Evolutionary conservation across 2,888 invertebrate species (phyloP).

Genomic region (Leucophenga montana): DNA sequence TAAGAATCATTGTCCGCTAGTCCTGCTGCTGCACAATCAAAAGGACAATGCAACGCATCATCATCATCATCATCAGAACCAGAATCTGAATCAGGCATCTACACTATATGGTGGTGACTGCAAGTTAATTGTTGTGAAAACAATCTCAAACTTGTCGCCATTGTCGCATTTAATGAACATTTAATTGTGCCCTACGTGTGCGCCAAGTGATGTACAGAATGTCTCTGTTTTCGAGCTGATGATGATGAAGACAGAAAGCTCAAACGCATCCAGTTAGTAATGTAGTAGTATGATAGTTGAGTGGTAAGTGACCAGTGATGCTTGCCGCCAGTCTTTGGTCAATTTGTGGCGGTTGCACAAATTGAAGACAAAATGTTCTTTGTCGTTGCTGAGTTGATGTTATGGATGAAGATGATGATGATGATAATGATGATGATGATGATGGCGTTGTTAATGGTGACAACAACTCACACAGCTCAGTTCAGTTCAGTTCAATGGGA

Average conservation of each 20-base stretch:
- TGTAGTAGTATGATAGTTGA: neutral
- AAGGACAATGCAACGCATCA: no score
- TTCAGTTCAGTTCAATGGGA: no score
- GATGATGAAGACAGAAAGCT: constrained; percentile 8
- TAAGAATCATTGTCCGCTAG: neutral
- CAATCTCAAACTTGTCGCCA: constrained; percentile 51
- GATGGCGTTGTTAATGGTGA: constrained; percentile 32
- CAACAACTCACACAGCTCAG: constrained; percentile 33
- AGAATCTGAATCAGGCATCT: no score
- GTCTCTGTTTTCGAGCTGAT: constrained; percentile 29
- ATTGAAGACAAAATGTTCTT: constrained; percentile 58
- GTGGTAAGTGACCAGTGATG: neutral
- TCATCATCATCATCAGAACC: no score
- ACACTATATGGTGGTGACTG: constrained; percentile 1
- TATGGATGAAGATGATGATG: constrained; percentile 35
- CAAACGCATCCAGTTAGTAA: neutral
- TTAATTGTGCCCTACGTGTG: constrained; percentile 61
- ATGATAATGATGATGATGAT: constrained; percentile 34
- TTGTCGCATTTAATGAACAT: constrained; percentile 64
- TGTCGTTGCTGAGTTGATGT: constrained; percentile 20
- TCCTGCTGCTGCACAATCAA: constrained; percentile 1
- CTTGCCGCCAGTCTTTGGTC: constrained; percentile 9
- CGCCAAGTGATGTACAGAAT: constrained; percentile 52
- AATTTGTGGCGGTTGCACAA: constrained; percentile 42
- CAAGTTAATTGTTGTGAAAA: constrained; percentile 53